Evolutionary conservation across 2,797 vertebrate genomes (phyloP), one percentile per base, ranked within the genome.

Genomic region (Danio kyathit): DNA sequence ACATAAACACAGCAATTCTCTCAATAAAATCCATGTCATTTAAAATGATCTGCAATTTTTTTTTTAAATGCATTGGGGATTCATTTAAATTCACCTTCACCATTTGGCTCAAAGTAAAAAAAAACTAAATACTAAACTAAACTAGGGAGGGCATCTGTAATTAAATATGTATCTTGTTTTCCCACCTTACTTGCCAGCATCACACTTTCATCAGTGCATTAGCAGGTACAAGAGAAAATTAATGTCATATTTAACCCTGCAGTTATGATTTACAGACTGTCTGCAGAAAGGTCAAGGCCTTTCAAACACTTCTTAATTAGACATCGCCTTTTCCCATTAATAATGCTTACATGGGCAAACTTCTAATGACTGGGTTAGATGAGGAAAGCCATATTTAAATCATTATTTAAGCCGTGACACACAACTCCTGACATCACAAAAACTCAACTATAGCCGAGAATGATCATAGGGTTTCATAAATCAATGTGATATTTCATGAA

Each of bases 291-390:
- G 86, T 81, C 79, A 83, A 48, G 60, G 71, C 73, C 72, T 77
- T 76, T 76, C 78, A 81, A 66, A 87, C 81, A 74, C 76, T 74
- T 74, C 65, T 75, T 83, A 83, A 86, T 81, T 78, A 81, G 69
- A 73, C 57, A 17, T 46, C 1, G 41, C 61, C 46, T 64, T 76
- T 52, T 57, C 7, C 21, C 75, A 76, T 76, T 71, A 66, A 76
- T 67, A 82, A 79, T 60, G 66, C 76, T 67, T 61, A 56, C 80
- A 69, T 79, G 79, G 59, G 65, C 60, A 77, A 79, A 79, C 76
- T 48, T 70, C 63, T 63, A 66, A 74, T 83, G 61, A 74, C 76
- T 83, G 79, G 19, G 38, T 44, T 61, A 49, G 44, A 60, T 76
- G 77, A 79, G 80, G 64, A 86, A 83, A 69, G 75, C 72, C 79